Evolutionary conservation across 2,797 vertebrate species (phyloP).

Genomic region (Odontamblyopus rebecca): DNA sequence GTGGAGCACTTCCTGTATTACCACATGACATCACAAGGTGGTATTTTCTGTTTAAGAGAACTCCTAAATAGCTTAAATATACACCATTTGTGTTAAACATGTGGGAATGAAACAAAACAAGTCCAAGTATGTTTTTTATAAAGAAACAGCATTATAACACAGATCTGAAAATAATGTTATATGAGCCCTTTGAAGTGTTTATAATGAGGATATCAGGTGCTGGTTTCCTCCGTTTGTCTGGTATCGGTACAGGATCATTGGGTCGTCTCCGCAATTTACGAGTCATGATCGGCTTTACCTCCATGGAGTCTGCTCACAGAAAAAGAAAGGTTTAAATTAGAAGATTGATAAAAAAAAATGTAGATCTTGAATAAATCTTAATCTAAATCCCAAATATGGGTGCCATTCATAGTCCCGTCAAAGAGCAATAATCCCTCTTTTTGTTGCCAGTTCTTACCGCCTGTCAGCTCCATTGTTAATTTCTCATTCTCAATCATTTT

Average conservation of each 20-base stretch:
- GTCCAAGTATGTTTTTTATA: too few species aligned
- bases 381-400: background rate
- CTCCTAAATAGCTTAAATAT: too few species aligned
- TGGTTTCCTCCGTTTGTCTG: slow-evolving; percentile 96
- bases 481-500: slow-evolving; percentile 99
- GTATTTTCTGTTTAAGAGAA: too few species aligned
- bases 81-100: too few species aligned
- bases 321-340: slow-evolving; percentile 8
- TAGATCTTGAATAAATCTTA: background rate
- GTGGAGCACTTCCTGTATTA: too few species aligned
- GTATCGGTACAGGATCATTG: slow-evolving; percentile 96
- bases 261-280: slow-evolving; percentile 92
- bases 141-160: too few species aligned
- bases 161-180: too few species aligned
- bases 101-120: too few species aligned
- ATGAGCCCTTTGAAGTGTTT: too few species aligned
- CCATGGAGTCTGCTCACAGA: slow-evolving; percentile 90
- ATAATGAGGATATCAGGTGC: slow-evolving; percentile 94
- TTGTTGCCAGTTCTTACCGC: slow-evolving; percentile 79
- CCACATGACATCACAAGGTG: too few species aligned
- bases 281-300: slow-evolving; percentile 98
- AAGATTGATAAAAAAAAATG: background rate
- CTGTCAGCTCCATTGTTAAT: slow-evolving; percentile 98
- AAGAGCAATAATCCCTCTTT: background rate
- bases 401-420: background rate